Percentiles rank a stretch among this genome's conserved stretches.
These are phyloP conservation scores for Cancer borealis DNA, from an alignment of 2,888 invertebrate genomes.

Conservation along the genomic window DNA sequence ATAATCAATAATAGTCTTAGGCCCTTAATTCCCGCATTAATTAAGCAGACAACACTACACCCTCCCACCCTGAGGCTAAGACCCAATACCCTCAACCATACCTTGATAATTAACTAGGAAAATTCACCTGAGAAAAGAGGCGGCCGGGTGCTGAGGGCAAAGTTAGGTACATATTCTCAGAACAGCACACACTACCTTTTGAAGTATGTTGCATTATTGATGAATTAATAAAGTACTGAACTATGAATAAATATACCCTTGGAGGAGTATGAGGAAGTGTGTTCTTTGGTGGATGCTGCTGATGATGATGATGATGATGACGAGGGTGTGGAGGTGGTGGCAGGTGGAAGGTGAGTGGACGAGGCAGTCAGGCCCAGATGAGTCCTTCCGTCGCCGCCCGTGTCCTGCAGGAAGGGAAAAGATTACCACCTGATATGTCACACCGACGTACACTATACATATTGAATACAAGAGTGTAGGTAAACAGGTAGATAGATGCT, in stretches of 20 bases:
- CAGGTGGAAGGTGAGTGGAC: neutral
- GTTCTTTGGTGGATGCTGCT: neutral
- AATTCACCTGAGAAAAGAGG: neutral
- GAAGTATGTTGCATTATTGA: neutral
- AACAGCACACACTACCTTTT: neutral
- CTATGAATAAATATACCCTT: neutral
- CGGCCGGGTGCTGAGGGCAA: neutral
- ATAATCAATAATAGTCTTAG: neutral
- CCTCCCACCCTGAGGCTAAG: neutral
- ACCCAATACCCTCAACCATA: conserved; percentile 14
- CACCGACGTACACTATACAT: too few relatives aligned
- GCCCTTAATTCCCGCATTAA: neutral
- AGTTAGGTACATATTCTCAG: neutral
- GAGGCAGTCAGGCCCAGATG: neutral
- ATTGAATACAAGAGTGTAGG: too few relatives aligned
- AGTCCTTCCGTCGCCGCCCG: neutral
- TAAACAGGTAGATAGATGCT: too few relatives aligned
- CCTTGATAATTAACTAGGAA: conserved; percentile 14
- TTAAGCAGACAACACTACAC: neutral
- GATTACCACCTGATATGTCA: neutral
- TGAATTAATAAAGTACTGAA: neutral
- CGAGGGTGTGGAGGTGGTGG: neutral
- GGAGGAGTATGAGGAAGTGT: neutral
- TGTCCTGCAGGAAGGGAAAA: neutral
- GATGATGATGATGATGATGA: neutral